Percentiles rank a stretch among this genome's conserved stretches.
These are phyloP conservation scores for Zaprionus gabonicus DNA, from an alignment of 1,140 invertebrate genomes.

Conservation along the genomic window DNA sequence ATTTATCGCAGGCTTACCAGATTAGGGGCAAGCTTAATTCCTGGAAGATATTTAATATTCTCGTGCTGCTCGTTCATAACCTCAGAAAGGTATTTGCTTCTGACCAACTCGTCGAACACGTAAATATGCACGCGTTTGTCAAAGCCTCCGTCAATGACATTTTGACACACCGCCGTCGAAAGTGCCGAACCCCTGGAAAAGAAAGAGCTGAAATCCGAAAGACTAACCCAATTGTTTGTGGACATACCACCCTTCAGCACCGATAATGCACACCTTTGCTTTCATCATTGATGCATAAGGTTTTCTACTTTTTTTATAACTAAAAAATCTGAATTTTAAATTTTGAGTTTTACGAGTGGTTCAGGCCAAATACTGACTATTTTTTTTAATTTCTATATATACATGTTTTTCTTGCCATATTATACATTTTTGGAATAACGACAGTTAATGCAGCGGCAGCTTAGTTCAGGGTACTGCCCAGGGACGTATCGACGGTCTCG, in stretches of 20 bases:
- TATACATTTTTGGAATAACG: constrained; percentile 11
- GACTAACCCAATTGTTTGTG: neutral
- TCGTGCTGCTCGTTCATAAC: constrained; percentile 66
- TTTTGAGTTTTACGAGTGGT: neutral
- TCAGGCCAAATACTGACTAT: constrained; percentile 11
- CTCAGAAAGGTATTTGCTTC: constrained; percentile 48
- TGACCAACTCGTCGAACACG: constrained; percentile 58
- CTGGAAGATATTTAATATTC: constrained; percentile 69
- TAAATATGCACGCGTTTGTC: constrained; percentile 62
- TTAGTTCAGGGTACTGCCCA: neutral
- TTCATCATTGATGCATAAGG: constrained; percentile 17
- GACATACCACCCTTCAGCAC: constrained; percentile 67
- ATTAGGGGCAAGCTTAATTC: constrained; percentile 57
- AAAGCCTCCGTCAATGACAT: constrained; percentile 42
- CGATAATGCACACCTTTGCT: constrained; percentile 69
- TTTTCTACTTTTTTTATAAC: neutral
- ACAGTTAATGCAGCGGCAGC: constrained; percentile 40
- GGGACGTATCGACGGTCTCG: too few species aligned
- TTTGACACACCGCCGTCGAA: constrained; percentile 58
- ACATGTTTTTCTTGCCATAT: neutral
- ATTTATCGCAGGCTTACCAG: constrained; percentile 40
- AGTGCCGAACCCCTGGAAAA: constrained; percentile 66
- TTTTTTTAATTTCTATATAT: neutral
- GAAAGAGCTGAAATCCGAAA: neutral
- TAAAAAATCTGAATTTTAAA: constrained; percentile 1